These are phyloP conservation scores for Xiphydria camelus DNA, from an alignment of 2,888 invertebrate species.

Conservation along the genomic window DNA sequence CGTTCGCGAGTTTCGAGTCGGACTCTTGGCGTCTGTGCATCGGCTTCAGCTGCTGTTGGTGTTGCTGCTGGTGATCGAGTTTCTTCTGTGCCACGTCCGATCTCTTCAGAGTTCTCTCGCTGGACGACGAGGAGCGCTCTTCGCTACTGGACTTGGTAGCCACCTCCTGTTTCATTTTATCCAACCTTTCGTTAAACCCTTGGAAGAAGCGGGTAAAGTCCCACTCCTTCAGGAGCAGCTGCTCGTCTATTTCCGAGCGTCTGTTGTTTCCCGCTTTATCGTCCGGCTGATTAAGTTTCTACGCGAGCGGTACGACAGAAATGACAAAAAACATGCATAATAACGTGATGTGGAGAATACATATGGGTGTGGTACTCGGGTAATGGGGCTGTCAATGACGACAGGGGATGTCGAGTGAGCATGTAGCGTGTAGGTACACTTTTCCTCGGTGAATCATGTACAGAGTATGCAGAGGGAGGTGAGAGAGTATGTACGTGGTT, in stretches of 20 bases:
- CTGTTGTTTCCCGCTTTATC: constrained; percentile 49
- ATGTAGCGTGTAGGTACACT: too few species aligned
- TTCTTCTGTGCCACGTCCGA: constrained; percentile 36
- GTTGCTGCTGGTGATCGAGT: constrained; percentile 55
- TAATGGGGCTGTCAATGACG: too few species aligned
- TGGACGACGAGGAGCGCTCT: constrained; percentile 38
- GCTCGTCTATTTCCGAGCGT: constrained; percentile 72
- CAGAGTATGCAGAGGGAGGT: too few species aligned
- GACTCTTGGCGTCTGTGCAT: constrained; percentile 73
- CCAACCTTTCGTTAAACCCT: constrained; percentile 56
- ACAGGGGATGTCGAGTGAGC: too few species aligned
- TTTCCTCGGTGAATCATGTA: too few species aligned
- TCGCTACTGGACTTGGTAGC: constrained; percentile 37
- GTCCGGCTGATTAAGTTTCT: constrained; percentile 53
- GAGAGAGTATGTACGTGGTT: too few species aligned
- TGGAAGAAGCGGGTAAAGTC: constrained; percentile 84
- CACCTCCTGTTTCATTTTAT: constrained; percentile 58
- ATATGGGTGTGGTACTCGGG: too few species aligned
- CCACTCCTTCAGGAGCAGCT: constrained; percentile 82
- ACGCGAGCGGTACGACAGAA: constrained; percentile 33
- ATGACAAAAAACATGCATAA: constrained; percentile 18
- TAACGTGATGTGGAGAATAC: too few species aligned
- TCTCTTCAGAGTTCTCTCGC: constrained; percentile 42
- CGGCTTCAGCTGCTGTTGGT: constrained; percentile 53
- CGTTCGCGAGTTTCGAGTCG: constrained; percentile 69